A percentile compares a stretch with the other conserved stretches of the same genome.
These are phyloP conservation scores for Prunella himalayana DNA, from an alignment of 2,113 vertebrate genomes.

Conservation along the genomic window DNA sequence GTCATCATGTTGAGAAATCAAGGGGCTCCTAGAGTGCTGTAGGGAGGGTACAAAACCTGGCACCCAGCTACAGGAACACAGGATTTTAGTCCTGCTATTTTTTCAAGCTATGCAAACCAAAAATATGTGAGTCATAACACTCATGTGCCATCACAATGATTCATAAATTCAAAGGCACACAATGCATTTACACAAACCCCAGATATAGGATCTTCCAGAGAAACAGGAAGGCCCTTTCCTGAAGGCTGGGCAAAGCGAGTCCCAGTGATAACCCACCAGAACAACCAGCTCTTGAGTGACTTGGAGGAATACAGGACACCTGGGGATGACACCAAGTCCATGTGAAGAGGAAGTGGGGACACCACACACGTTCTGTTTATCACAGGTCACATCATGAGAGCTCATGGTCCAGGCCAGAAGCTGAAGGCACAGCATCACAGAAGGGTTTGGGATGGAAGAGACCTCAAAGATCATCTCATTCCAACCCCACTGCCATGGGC, in stretches of 20 bases:
- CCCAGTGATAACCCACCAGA: neutral
- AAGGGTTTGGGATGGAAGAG: neutral
- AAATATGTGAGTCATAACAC: neutral
- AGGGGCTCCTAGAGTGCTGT: accelerated
- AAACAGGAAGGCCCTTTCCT: neutral
- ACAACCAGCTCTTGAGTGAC: neutral
- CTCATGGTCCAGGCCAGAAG: neutral
- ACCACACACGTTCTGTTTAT: neutral
- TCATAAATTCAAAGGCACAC: neutral
- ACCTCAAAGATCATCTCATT: accelerated
- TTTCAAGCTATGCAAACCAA: neutral
- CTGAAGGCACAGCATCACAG: neutral
- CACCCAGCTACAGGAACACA: neutral
- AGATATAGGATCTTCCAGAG: neutral
- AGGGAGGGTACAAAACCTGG: neutral
- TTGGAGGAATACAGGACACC: neutral
- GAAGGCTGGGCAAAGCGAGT: neutral
- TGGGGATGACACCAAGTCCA: neutral
- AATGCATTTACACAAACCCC: neutral
- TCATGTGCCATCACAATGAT: neutral
- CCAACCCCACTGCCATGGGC: neutral
- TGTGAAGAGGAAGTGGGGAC: accelerated
- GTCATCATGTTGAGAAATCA: neutral
- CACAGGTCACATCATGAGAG: neutral
- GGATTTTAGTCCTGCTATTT: neutral